Conservation (phyloP, 2,888 invertebrate genomes). For the Drosophila stalkeri region DNA sequence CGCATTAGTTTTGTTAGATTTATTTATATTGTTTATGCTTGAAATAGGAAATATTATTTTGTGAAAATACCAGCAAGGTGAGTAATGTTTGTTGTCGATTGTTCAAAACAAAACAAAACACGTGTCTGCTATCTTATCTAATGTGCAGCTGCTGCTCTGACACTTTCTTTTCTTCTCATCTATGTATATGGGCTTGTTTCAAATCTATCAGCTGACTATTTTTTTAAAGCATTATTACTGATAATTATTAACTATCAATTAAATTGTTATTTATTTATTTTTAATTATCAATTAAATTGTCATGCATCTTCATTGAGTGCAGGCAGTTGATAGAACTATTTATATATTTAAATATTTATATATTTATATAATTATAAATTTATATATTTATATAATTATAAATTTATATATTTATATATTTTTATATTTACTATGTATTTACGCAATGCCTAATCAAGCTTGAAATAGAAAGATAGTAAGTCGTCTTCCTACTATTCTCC, state of each 20-base stretch:
- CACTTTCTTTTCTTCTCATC: background rate
- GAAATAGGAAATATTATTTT: background rate
- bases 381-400: no score
- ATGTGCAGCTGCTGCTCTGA: background rate
- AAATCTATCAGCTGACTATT: background rate
- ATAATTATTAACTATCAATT: background rate
- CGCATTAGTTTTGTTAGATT: constrained; percentile 58
- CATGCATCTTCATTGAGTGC: background rate
- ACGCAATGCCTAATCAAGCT: no score
- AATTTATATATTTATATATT: no score
- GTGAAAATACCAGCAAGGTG: background rate
- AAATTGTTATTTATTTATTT: background rate
- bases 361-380: no score
- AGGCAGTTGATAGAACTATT: no score
- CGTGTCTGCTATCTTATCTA: background rate
- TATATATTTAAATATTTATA: no score
- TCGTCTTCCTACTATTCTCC: no score
- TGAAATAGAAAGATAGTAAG: no score
- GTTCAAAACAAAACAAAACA: background rate
- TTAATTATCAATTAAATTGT: background rate
- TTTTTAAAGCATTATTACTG: background rate
- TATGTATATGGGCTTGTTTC: background rate
- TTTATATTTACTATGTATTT: no score
- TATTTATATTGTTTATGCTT: background rate
- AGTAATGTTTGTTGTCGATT: background rate